A percentile compares a stretch with the other conserved stretches of the same genome.
Evolutionary conservation across 2,888 invertebrate species (phyloP).

Genomic region (Lithophane leautieri): DNA sequence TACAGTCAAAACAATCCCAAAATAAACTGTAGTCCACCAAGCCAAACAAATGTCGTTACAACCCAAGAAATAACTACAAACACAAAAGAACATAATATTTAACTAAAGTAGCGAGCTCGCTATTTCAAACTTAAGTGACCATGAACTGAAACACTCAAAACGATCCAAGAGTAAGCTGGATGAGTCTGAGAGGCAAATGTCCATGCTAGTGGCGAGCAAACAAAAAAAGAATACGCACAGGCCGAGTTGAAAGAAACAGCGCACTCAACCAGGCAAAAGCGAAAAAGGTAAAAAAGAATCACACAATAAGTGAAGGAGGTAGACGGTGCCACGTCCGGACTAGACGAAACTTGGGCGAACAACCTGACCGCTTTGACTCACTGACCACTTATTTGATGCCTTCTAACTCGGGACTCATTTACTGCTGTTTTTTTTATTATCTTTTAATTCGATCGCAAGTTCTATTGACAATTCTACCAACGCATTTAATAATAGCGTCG

Average conservation of each 20-base stretch:
- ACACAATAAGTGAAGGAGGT: constrained; percentile 83
- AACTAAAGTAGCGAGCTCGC: constrained; percentile 65
- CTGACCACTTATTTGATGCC: constrained; percentile 60
- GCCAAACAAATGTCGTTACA: constrained; percentile 42
- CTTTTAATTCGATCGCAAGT: constrained; percentile 42
- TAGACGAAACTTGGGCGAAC: constrained; percentile 77
- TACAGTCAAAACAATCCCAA: not conserved
- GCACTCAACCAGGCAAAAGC: constrained; percentile 81
- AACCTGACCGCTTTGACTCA: constrained; percentile 77
- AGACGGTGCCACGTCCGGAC: constrained; percentile 78
- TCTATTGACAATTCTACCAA: constrained; percentile 43
- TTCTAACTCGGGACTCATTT: constrained; percentile 42
- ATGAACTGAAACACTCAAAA: constrained; percentile 73
- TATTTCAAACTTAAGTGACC: constrained; percentile 73
- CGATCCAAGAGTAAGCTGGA: constrained; percentile 71
- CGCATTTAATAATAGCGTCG: constrained; percentile 14
- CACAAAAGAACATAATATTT: constrained; percentile 62
- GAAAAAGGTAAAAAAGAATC: constrained; percentile 81
- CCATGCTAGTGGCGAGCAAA: constrained; percentile 80
- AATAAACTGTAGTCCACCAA: constrained; percentile 37
- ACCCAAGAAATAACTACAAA: constrained; percentile 36
- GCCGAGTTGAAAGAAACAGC: constrained; percentile 80
- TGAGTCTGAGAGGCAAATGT: constrained; percentile 82
- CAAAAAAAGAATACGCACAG: constrained; percentile 81
- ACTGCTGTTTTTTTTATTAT: constrained; percentile 35